Base-by-base conservation (phyloP, 2,797 vertebrate genomes). In the Balearica regulorum region DNA sequence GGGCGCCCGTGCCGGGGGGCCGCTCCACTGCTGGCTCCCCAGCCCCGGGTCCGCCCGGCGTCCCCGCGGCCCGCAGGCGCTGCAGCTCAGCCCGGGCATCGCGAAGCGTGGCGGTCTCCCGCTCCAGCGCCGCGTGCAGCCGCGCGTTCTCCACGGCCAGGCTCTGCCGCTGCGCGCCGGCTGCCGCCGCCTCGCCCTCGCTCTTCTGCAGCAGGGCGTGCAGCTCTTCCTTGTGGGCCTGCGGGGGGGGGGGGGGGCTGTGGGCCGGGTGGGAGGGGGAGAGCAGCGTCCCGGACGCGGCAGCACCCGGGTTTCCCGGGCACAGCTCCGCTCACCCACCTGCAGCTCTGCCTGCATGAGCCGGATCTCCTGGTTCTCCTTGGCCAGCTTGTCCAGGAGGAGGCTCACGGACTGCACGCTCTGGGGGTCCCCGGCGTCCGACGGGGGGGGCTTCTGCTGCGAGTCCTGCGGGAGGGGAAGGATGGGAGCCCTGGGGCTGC, bases 171-270 rank as follows among this genome's bases (percentile, higher is more conserved):
- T 89, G 92, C 1, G 29, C 65, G 17, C 97, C 97, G 46, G 90
- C 94, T 24, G 96, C 96, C 61, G 96, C 93, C 21, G 87, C 83
- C 9, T 96, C 92, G 26, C 94, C 46, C 83, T 98, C 83, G 0
- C 91, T 98, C 87, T 43, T 95, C 16, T 10, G 96, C 76, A 98
- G 89, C 83, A 98, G 97, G 2, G 90, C 96, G 91, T 82, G 98
- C 51, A 99, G 98, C 93, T 99, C 98, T 25, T 99, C 99, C 81
- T 98, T 98, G 97, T 99, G 98, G 57, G 98, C 96, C 99, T 99
- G 95, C 4, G 21, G 35, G 5, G 25, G 14, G 26, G 21, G 16
- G 15, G 53, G 33, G 37, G 7, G 11, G 39, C 19, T 3, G 3
- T 49, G 20, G 61, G 43, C 3, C 3, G 33, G 37, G n/a, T 7